These are phyloP conservation scores for Typhlomys cinereus DNA, from an alignment of 2,113 vertebrate genomes.

Conservation along the genomic window DNA sequence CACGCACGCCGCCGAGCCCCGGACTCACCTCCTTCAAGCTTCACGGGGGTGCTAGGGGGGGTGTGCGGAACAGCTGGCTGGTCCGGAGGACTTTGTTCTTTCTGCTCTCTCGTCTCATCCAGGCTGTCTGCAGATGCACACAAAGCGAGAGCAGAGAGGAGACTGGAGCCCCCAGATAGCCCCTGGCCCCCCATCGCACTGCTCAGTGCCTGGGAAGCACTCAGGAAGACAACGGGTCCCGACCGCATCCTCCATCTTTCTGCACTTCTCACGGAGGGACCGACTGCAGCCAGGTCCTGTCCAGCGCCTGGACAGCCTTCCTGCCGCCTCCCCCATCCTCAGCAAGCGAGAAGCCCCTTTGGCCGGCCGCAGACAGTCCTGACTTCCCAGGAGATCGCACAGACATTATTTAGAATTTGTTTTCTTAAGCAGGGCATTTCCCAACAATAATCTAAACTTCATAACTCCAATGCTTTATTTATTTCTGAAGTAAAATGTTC, in stretches of 20 bases:
- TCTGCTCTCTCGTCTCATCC: slow-evolving; percentile 87
- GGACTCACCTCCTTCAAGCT: slow-evolving; percentile 94
- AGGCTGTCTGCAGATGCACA: slow-evolving; percentile 76
- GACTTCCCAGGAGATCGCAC: accelerated
- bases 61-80: slow-evolving; percentile 83
- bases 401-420: not conserved
- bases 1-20: accelerated
- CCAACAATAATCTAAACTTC: not conserved
- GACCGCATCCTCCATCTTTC: not conserved
- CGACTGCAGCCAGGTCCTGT: too few species aligned
- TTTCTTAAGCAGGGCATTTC: not conserved
- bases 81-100: slow-evolving; percentile 84
- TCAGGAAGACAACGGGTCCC: not conserved
- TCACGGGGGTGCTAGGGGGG: slow-evolving; percentile 92
- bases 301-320: too few species aligned
- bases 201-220: not conserved
- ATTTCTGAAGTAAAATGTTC: not conserved
- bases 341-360: not conserved
- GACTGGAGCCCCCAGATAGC: not conserved
- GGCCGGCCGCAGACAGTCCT: accelerated
- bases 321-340: too few species aligned
- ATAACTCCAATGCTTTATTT: not conserved
- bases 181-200: too few species aligned
- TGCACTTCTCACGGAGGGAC: not conserved
- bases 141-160: accelerated